phyloP scores from a whole-genome alignment of 2,113 vertebrate genomes.

The Crotalus horridus region DNA sequence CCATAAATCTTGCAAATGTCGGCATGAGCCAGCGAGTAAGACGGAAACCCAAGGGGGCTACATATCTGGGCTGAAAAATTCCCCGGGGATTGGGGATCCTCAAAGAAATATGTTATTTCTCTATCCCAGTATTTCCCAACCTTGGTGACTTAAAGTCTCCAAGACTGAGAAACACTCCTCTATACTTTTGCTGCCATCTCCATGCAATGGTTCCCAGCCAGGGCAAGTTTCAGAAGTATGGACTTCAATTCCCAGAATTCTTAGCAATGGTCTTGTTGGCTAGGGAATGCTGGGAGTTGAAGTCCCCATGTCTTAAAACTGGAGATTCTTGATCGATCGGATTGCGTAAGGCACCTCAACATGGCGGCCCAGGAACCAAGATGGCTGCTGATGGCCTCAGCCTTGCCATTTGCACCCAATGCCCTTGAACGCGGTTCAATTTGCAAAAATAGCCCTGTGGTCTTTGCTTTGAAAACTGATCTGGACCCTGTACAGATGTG shows the following conservation, averaged over 20 bases:
- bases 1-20: neutral
- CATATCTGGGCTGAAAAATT: neutral
- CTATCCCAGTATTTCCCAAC: neutral
- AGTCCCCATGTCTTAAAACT: neutral
- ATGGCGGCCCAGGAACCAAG: slow-evolving; percentile 4
- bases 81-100: neutral
- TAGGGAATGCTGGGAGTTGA: neutral
- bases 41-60: neutral
- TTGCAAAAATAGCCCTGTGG: neutral
- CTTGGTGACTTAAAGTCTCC: neutral
- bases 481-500: neutral
- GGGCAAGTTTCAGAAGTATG: neutral
- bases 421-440: too few relatives aligned
- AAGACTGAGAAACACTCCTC: too few relatives aligned
- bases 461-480: neutral
- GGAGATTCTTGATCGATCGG: too few relatives aligned
- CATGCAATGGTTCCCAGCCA: neutral
- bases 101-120: neutral
- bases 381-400: neutral
- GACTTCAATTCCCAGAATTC: neutral
- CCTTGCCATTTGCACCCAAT: neutral
- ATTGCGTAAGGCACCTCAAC: neutral
- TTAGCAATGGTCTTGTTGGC: too few relatives aligned
- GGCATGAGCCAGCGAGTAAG: neutral
- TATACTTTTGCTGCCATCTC: too few relatives aligned